phyloP scores from a whole-genome alignment of 2,797 vertebrate species.

The Scyliorhinus canicula region DNA sequence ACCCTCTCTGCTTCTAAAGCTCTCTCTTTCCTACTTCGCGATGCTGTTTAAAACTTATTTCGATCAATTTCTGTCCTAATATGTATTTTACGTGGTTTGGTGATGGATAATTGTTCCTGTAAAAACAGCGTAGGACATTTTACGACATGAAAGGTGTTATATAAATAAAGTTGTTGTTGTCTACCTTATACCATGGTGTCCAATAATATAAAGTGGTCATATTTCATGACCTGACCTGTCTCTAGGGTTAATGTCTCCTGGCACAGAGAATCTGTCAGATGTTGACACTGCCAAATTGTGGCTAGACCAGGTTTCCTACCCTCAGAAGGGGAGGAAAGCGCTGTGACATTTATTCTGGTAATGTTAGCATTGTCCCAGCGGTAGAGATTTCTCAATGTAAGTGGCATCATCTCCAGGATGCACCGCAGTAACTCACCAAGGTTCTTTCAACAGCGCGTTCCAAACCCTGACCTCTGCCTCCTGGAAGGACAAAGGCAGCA shows the following conservation, averaged over 20 bases:
- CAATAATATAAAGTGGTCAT: not conserved
- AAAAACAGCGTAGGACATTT: not conserved
- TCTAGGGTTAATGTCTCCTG: not conserved
- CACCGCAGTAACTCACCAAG: too few species aligned
- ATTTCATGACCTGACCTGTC: not conserved
- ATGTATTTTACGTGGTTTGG: not conserved
- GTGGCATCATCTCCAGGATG: too few species aligned
- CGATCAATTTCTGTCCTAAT: not conserved
- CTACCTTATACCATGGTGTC: not conserved
- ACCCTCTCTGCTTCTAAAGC: too few species aligned
- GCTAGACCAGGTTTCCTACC: not conserved
- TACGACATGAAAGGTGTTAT: not conserved
- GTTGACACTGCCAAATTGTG: not conserved
- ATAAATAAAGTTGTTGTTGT: not conserved
- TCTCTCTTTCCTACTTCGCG: not conserved
- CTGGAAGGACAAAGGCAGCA: too few species aligned
- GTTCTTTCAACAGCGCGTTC: too few species aligned
- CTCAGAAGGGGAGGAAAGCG: not conserved
- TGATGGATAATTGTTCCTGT: too few species aligned
- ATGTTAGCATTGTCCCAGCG: not conserved
- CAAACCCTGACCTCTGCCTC: too few species aligned
- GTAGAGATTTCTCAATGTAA: too few species aligned
- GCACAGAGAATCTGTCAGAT: not conserved
- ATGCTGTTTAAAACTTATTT: not conserved
- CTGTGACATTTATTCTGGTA: not conserved